Evolutionary conservation across 1,140 invertebrate species (phyloP), one percentile per base, ranked within the genome.

Genomic region (Hyphantria cunea): DNA sequence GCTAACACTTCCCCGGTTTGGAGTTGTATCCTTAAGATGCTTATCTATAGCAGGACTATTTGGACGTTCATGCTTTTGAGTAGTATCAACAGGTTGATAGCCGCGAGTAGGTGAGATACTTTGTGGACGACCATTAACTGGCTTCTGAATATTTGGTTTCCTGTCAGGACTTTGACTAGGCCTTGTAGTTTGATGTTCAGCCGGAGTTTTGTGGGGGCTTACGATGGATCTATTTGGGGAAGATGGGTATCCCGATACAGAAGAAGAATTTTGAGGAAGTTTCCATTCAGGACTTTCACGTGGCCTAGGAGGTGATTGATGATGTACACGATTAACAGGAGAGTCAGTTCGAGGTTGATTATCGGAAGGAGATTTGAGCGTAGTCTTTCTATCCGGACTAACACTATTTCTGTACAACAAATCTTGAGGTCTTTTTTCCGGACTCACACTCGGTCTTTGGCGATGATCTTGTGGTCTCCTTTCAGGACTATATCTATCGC

Each of bases 321-420:
- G 37, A 48, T 44, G 44, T 49, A 42, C 51, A 14, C n/a, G 34
- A 17, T 37, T 45, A 37, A 15, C 60, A 9, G 72, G 70, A 7
- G 68, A 74, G 6, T 5, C 44, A n/a, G 63, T 44, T 55, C 45
- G 64, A 25, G 61, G 61, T n/a, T 64, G 45, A 34, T 14, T 39
- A 12, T 60, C 53, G 15, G 42, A 33, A n/a, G 51, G 12, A 41
- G 15, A 39, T 45, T 32, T 66, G n/a, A 54, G 8, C 11, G 31
- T 12, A 9, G 61, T 47, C 42, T 72, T 80, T 64, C 66, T 66
- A 13, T 79, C 76, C 31, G 82, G 79, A 55, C 79, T 84, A 51
- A 55, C 13, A 60, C 69, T 77, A 31, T 63, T 48, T 67, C 59
- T 78, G 6, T 65, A 49, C 9, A 49, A 8, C 60, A 53, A 12